A percentile compares a stretch with the other conserved stretches of the same genome.
Conservation (phyloP, 2,797 vertebrate genomes). For the Aplochiton taeniatus region DNA sequence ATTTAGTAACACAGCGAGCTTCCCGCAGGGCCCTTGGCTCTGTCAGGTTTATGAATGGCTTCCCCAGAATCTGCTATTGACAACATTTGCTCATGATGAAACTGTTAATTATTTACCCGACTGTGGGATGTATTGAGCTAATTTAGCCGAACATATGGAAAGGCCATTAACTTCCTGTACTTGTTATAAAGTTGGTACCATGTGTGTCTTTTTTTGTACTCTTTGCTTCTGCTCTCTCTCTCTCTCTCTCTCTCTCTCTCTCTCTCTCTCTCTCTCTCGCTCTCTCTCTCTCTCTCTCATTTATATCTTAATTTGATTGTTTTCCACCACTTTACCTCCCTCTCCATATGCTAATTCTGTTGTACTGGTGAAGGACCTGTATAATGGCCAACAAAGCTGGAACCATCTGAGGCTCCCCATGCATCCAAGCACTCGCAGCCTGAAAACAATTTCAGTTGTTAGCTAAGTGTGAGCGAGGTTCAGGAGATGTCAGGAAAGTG, state of each 20-base stretch:
- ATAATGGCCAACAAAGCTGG: conserved; percentile 41
- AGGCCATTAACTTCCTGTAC: conserved; percentile 24
- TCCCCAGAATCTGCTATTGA: conserved; percentile 33
- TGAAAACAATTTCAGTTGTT: conserved; percentile 47
- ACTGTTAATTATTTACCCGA: conserved; percentile 47
- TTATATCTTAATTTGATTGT: conserved; percentile 4
- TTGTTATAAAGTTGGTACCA: conserved; percentile 8
- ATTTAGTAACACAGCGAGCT: conserved; percentile 30
- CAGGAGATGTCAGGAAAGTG: conserved; percentile 42
- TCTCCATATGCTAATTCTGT: conserved; percentile 47
- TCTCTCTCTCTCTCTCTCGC: conserved; percentile 12
- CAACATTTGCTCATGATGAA: conserved; percentile 33
- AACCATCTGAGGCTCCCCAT: conserved; percentile 34
- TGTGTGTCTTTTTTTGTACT: conserved; percentile 15
- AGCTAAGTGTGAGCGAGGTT: conserved; percentile 41
- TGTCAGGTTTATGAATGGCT: conserved; percentile 35
- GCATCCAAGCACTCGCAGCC: conserved; percentile 29
- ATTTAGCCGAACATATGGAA: conserved; percentile 40
- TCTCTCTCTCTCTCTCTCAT: conserved; percentile 15
- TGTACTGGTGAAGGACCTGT: conserved; percentile 29
- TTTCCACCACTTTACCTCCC: conserved; percentile 1
- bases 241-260: neutral
- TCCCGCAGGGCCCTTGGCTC: conserved; percentile 21
- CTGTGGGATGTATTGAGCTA: conserved; percentile 34
- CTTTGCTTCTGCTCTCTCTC: conserved; percentile 13